Percentiles rank a stretch among this genome's conserved stretches.
phyloP scores from a whole-genome alignment of 2,888 invertebrate species.

The Phlogophora meticulosa region DNA sequence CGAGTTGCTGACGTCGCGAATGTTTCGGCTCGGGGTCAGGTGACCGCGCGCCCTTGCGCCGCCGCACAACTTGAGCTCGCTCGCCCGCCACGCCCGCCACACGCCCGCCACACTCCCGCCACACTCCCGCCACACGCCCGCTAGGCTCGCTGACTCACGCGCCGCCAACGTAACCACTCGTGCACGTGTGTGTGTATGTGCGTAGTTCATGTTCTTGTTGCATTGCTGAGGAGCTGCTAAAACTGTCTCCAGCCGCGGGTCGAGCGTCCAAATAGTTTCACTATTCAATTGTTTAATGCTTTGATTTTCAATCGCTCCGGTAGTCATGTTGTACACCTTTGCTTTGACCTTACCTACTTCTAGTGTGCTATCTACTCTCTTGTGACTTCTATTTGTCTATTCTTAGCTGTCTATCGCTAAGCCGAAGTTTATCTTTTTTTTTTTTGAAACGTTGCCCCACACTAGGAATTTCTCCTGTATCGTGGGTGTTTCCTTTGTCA shows the following conservation, averaged over 20 bases:
- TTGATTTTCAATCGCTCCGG: not conserved
- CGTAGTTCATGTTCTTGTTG: slow-evolving; percentile 18
- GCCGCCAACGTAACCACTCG: not conserved
- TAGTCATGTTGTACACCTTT: not conserved
- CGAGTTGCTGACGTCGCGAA: slow-evolving; percentile 29
- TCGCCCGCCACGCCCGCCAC: slow-evolving; percentile 26
- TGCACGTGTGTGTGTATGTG: not conserved
- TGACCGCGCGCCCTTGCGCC: slow-evolving; percentile 34
- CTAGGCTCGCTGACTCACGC: slow-evolving; percentile 37
- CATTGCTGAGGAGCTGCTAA: slow-evolving; percentile 13
- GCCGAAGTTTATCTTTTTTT: not conserved
- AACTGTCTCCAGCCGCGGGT: not conserved
- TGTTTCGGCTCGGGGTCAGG: slow-evolving; percentile 24
- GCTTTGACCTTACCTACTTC: too few relatives aligned
- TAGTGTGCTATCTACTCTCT: not conserved
- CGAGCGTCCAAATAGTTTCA: slow-evolving; percentile 28
- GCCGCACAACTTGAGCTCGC: slow-evolving; percentile 13
- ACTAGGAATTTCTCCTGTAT: too few relatives aligned
- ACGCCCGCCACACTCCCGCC: slow-evolving; percentile 15
- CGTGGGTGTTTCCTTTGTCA: too few relatives aligned
- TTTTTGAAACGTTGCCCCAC: too few relatives aligned
- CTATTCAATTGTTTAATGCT: not conserved
- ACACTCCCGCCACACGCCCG: slow-evolving; percentile 13
- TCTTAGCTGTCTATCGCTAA: not conserved
- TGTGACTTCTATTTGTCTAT: not conserved